These are phyloP conservation scores for Eospalax fontanierii DNA, from an alignment of 2,797 vertebrate species.

Conservation along the genomic window DNA sequence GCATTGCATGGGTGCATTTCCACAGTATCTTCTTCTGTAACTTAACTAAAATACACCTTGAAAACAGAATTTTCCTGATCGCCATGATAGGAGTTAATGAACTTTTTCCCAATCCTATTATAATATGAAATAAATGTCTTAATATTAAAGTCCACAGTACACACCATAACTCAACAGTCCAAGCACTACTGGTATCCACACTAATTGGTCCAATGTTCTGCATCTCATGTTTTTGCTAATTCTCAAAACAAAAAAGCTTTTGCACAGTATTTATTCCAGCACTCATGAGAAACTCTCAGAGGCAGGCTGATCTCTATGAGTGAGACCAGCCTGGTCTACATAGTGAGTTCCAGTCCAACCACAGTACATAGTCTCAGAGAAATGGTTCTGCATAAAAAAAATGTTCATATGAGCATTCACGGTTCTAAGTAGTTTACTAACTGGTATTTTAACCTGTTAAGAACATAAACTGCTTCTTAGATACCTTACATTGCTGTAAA, in stretches of 20 bases:
- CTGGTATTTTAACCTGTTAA: slow-evolving; percentile 54
- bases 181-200: slow-evolving; percentile 41
- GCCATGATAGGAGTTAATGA: slow-evolving; percentile 52
- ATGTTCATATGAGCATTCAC: slow-evolving; percentile 25
- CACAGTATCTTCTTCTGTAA: not conserved
- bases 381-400: slow-evolving; percentile 35
- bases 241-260: slow-evolving; percentile 50
- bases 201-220: slow-evolving; percentile 11
- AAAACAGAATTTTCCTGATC: slow-evolving; percentile 60
- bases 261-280: too few species aligned
- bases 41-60: slow-evolving; percentile 41
- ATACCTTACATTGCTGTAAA: slow-evolving; percentile 9
- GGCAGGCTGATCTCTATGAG: too few species aligned
- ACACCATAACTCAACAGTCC: slow-evolving; percentile 43
- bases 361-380: not conserved
- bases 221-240: slow-evolving; percentile 26
- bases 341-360: too few species aligned
- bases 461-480: slow-evolving; percentile 52
- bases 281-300: too few species aligned
- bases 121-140: not conserved
- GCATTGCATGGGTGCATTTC: slow-evolving; percentile 19
- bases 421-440: slow-evolving; percentile 40
- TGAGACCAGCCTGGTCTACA: too few species aligned
- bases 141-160: slow-evolving; percentile 4
- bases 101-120: slow-evolving; percentile 23